A percentile compares a stretch with the other conserved stretches of the same genome.
Conservation (phyloP, 2,797 vertebrate genomes). For the Arrhamphus sclerolepis region DNA sequence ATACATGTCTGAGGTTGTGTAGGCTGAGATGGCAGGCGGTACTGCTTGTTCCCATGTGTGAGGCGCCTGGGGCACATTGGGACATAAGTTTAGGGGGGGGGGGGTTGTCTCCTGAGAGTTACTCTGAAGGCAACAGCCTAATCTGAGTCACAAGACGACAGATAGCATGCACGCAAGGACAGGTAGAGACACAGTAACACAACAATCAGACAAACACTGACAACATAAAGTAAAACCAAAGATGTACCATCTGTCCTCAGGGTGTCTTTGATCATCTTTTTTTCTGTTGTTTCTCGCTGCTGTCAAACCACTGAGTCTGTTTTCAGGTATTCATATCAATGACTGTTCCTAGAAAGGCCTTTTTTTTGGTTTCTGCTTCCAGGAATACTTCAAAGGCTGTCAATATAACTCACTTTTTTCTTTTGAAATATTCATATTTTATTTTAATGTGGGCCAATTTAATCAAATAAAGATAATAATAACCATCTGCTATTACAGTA, state of each 20-base stretch:
- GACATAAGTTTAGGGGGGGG: constrained; percentile 18
- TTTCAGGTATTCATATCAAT: constrained; percentile 4
- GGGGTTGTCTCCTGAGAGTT: constrained; percentile 33
- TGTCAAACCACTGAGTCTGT: not conserved
- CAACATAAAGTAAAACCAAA: not conserved
- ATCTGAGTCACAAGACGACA: constrained; percentile 15
- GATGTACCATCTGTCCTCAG: not conserved
- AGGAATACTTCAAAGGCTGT: constrained; percentile 11
- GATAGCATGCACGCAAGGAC: constrained; percentile 8
- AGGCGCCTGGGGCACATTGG: constrained; percentile 29
- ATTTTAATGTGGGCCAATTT: not conserved
- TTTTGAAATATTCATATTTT: not conserved
- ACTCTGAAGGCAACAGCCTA: constrained; percentile 35
- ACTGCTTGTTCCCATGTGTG: constrained; percentile 26
- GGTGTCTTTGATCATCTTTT: not conserved
- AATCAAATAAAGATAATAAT: not conserved
- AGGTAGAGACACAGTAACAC: not conserved
- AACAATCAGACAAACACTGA: constrained; percentile 5
- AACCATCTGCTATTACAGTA: not conserved
- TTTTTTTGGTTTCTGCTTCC: constrained; percentile 6
- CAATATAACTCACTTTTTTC: not conserved
- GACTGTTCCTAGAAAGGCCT: not conserved
- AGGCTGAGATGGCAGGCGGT: not conserved
- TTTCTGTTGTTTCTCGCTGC: not conserved
- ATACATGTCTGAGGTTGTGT: constrained; percentile 8